phyloP scores from a whole-genome alignment of 2,113 vertebrate species.

The Prinia subflava region DNA sequence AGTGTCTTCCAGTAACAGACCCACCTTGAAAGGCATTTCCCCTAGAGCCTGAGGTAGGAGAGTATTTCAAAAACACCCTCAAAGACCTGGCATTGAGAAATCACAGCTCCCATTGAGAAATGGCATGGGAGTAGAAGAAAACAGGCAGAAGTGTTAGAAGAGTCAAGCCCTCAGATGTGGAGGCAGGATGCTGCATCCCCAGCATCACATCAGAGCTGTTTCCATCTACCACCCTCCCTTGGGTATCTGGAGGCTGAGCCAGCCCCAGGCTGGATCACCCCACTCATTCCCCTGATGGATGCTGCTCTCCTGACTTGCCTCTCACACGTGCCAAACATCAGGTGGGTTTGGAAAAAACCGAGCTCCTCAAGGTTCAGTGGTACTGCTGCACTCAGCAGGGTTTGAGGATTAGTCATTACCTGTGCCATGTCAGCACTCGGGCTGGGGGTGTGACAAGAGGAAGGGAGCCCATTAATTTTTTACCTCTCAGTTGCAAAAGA shows the following conservation, averaged over 20 bases:
- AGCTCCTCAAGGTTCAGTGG: not conserved
- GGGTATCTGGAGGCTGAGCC: not conserved
- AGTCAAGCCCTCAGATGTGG: not conserved
- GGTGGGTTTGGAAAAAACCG: not conserved
- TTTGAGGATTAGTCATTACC: slow-evolving; percentile 35
- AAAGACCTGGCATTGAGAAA: not conserved
- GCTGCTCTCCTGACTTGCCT: not conserved
- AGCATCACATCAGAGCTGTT: rapidly evolving
- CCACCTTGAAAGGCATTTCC: not conserved
- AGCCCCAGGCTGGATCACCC: not conserved
- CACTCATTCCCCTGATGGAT: rapidly evolving
- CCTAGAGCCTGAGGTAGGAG: not conserved
- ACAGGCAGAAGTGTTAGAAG: not conserved
- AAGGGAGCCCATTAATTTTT: slow-evolving; percentile 34
- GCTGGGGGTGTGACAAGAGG: not conserved
- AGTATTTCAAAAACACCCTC: not conserved
- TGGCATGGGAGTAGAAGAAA: not conserved
- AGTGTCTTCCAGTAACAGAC: not conserved
- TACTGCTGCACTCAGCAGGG: slow-evolving; percentile 15
- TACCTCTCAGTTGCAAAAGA: slow-evolving; percentile 41
- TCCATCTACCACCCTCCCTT: not conserved
- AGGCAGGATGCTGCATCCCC: rapidly evolving
- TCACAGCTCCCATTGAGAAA: not conserved
- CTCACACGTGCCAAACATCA: rapidly evolving
- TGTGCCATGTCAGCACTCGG: not conserved